Percentiles rank a stretch among this genome's conserved stretches.
Evolutionary conservation across 2,113 vertebrate species (phyloP).

Genomic region (Lepisosteus oculatus): DNA sequence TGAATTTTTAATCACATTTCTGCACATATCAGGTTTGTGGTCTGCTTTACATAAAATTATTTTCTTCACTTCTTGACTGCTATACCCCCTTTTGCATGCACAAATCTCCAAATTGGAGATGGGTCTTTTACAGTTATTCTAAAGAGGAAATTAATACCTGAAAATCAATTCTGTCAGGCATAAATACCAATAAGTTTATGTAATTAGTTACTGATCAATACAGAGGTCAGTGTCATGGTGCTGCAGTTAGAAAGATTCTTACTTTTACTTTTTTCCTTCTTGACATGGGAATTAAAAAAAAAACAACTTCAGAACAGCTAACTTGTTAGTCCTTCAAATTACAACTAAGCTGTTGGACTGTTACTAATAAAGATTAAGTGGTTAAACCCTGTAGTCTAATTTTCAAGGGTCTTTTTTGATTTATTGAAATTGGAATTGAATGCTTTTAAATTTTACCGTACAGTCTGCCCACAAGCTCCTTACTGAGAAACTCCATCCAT

Average conservation of each 20-base stretch:
- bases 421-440: no score
- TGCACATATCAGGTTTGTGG: not conserved
- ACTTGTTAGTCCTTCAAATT: no score
- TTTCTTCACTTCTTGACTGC: not conserved
- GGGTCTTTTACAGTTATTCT: not conserved
- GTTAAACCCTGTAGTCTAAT: no score
- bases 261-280: no score
- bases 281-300: no score
- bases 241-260: not conserved
- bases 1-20: not conserved
- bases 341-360: no score
- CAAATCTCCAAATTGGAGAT: not conserved
- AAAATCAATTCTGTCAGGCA: slow-evolving; percentile 44
- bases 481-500: no score
- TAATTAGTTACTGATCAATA: slow-evolving; percentile 60
- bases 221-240: slow-evolving; percentile 41
- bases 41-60: not conserved
- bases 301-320: no score
- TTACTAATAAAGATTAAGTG: no score
- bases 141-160: slow-evolving; percentile 30
- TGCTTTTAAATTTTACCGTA: no score
- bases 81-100: not conserved
- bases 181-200: slow-evolving; percentile 53
- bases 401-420: no score
- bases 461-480: no score